Evolutionary conservation across 1,140 invertebrate genomes (phyloP), one percentile per base, ranked within the genome.

Genomic region (Drosophila cardini): DNA sequence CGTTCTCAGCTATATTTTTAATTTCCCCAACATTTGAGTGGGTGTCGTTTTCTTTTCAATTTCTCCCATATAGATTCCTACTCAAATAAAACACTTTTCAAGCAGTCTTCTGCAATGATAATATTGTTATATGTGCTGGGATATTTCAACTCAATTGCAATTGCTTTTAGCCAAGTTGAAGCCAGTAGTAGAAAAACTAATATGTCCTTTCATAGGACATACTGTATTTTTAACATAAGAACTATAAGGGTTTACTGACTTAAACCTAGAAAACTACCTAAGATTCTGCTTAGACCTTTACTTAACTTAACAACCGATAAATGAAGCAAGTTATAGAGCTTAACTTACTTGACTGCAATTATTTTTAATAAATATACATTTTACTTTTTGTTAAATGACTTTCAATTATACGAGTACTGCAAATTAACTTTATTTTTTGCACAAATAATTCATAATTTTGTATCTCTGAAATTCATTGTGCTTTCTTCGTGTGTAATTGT

Each of bases 31-130:
- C 71, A 68, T 84, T 72, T 38, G 32, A 21, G 70, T 72, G 63
- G 55, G 70, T 68, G 30, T 65, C 52, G 65, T 64, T 73, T 48
- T 74, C 78, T 26, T 80, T 86, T 77, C 69, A 57, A 68, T 72
- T 68, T 36, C 50, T 45, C 36, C 43, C 36, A 38, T 53, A 52
- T 52, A 34, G 34, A 52, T 18, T 46, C 32, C 32, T 43, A 26
- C 16, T 48, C 53, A 60, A 61, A 69, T 69, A 67, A 38, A 45
- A 16, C 62, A 3, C 16, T 18, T 10, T 38, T 57, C 16, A 10
- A n/a, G 11, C 30, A 50, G 26, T 32, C 21, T 50, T 26, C 18
- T 50, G 6, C 53, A 67, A 9, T 21, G 58, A 67, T 57, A 67
- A 58, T 72, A 52, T 46, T 63, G 18, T 52, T 15, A 34, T 34